Evolutionary conservation across 1,140 invertebrate genomes (phyloP).

Genomic region (Anoplolepis gracilipes): DNA sequence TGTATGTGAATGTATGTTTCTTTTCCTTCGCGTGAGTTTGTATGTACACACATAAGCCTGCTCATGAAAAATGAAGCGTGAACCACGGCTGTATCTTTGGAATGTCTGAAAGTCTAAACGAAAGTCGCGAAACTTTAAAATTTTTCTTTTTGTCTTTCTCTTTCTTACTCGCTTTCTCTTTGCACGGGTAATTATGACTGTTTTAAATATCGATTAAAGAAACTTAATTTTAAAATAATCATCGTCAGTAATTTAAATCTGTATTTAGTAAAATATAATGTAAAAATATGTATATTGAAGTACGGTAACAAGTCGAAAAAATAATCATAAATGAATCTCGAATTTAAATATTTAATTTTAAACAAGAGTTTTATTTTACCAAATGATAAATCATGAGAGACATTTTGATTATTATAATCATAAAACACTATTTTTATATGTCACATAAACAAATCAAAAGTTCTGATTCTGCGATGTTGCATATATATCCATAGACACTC

Average conservation of each 20-base stretch:
- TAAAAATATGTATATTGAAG: too few relatives aligned
- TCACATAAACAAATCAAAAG: not conserved
- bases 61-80: slow-evolving; percentile 33
- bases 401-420: not conserved
- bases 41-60: not conserved
- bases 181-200: slow-evolving; percentile 7
- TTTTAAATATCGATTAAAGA: slow-evolving; percentile 26
- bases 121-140: not conserved
- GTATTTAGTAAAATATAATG: not conserved
- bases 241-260: not conserved
- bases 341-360: not conserved
- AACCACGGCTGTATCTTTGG: not conserved
- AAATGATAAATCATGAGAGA: not conserved
- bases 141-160: not conserved
- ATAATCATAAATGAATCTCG: not conserved
- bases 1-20: slow-evolving; percentile 26
- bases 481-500: not conserved
- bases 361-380: not conserved
- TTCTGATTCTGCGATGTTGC: not conserved
- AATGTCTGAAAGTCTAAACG: not conserved
- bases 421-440: not conserved
- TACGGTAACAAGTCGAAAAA: not conserved
- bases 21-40: slow-evolving; percentile 19
- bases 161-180: not conserved
- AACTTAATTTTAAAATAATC: not conserved